Conservation (phyloP, 2,113 vertebrate genomes). For the Neoarius graeffei region DNA sequence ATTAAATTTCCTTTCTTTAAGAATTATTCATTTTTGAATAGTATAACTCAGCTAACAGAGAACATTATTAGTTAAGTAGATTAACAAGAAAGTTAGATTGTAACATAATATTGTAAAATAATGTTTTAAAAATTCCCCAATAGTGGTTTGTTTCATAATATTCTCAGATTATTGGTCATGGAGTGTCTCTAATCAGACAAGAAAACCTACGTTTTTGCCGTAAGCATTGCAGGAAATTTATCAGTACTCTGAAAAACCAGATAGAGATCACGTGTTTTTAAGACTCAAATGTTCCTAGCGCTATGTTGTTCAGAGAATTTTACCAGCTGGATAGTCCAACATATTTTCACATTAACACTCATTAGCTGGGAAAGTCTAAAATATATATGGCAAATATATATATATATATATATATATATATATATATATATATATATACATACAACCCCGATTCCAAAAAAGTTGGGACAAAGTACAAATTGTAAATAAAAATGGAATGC, state of each 20-base stretch:
- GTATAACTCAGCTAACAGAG: background rate
- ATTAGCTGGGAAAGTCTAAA: background rate
- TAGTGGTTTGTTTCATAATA: background rate
- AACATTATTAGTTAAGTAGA: background rate
- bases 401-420: too few species aligned
- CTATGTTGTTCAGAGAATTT: background rate
- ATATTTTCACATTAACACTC: background rate
- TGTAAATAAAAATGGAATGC: too few species aligned
- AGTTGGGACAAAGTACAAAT: too few species aligned
- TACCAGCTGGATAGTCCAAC: background rate
- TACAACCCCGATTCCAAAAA: too few species aligned
- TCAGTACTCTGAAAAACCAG: background rate
- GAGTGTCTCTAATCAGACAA: background rate
- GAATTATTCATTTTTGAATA: background rate
- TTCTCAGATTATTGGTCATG: background rate
- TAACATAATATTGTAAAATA: background rate
- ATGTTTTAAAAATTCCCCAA: background rate
- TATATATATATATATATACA: too few species aligned
- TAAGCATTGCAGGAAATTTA: background rate
- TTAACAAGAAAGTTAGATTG: background rate
- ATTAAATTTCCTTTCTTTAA: background rate
- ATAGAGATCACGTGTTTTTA: background rate
- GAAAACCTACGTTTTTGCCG: background rate
- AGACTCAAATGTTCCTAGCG: background rate
- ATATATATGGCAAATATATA: too few species aligned